Evolutionary conservation across 2,888 invertebrate species (phyloP).

Genomic region (Drosophila nr. perissopoda): DNA sequence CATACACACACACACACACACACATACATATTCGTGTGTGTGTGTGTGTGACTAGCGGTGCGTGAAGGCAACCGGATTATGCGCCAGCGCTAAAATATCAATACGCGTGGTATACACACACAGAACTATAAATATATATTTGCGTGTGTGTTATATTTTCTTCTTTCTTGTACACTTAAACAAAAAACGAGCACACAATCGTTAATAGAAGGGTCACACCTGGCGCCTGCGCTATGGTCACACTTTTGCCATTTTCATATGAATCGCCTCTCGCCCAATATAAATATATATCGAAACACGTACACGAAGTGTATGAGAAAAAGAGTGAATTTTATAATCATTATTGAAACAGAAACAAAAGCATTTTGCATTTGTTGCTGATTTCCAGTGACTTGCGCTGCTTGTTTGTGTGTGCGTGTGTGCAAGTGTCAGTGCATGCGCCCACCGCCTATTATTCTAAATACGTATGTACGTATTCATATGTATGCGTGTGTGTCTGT

Average conservation of each 20-base stretch:
- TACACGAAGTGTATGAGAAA: not conserved
- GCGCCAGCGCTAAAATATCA: slow-evolving; percentile 38
- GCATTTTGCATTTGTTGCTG: slow-evolving; percentile 21
- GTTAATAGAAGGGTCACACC: slow-evolving; percentile 33
- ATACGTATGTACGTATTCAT: slow-evolving; percentile 8
- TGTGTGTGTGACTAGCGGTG: slow-evolving; percentile 16
- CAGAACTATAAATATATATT: not conserved
- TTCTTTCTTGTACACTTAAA: not conserved
- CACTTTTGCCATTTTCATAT: slow-evolving; percentile 12
- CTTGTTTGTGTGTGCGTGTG: not conserved
- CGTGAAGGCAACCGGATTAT: slow-evolving; percentile 34
- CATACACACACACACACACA: slow-evolving; percentile 6
- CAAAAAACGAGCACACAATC: not conserved
- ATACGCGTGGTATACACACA: not conserved
- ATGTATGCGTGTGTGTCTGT: slow-evolving; percentile 27
- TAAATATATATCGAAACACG: not conserved
- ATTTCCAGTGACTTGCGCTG: slow-evolving; percentile 27
- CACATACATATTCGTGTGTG: not conserved
- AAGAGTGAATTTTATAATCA: not conserved
- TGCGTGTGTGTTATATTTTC: not conserved
- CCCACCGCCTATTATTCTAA: slow-evolving; percentile 49
- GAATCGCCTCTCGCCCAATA: not conserved
- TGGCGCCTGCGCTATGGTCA: slow-evolving; percentile 57
- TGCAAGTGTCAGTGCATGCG: slow-evolving; percentile 56
- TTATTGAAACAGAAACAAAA: slow-evolving; percentile 3